These are phyloP conservation scores for Syngnathus typhle DNA, from an alignment of 2,113 vertebrate genomes.

Conservation along the genomic window DNA sequence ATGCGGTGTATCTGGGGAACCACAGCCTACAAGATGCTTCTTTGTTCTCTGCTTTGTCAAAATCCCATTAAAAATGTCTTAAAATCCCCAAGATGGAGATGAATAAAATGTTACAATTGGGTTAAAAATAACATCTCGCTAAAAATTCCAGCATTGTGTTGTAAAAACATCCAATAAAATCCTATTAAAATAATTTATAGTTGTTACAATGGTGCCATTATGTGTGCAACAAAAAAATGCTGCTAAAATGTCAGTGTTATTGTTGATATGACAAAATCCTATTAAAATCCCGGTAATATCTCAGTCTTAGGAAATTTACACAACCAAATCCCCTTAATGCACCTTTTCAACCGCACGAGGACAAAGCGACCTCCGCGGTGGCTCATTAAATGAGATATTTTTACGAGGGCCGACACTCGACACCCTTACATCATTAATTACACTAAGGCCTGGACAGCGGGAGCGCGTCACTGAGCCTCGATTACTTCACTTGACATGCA, in stretches of 20 bases:
- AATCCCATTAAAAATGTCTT: background rate
- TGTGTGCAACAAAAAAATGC: no score
- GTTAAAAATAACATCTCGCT: no score
- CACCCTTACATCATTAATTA: slow-evolving; percentile 74
- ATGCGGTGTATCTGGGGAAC: slow-evolving; percentile 73
- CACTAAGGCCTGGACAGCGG: slow-evolving; percentile 46
- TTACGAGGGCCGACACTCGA: slow-evolving; percentile 53
- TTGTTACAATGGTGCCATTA: no score
- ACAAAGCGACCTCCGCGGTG: slow-evolving; percentile 54
- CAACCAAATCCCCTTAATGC: slow-evolving; percentile 25
- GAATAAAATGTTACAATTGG: no score
- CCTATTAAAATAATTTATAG: no score
- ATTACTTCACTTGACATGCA: slow-evolving; percentile 69
- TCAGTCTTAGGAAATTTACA: slow-evolving; percentile 22
- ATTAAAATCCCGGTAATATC: slow-evolving; percentile 23
- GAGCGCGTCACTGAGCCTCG: slow-evolving; percentile 45
- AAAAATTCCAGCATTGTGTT: no score
- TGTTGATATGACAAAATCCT: background rate
- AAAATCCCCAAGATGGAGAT: no score
- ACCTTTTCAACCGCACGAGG: slow-evolving; percentile 35
- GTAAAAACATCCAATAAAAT: no score
- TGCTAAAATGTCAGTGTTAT: background rate
- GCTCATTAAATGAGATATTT: slow-evolving; percentile 64
- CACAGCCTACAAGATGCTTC: slow-evolving; percentile 39
- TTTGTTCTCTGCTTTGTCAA: background rate